Percentiles rank a stretch among this genome's conserved stretches.
These are phyloP conservation scores for Caenorhabditis angaria DNA, from an alignment of 2,888 invertebrate genomes.

Conservation along the genomic window DNA sequence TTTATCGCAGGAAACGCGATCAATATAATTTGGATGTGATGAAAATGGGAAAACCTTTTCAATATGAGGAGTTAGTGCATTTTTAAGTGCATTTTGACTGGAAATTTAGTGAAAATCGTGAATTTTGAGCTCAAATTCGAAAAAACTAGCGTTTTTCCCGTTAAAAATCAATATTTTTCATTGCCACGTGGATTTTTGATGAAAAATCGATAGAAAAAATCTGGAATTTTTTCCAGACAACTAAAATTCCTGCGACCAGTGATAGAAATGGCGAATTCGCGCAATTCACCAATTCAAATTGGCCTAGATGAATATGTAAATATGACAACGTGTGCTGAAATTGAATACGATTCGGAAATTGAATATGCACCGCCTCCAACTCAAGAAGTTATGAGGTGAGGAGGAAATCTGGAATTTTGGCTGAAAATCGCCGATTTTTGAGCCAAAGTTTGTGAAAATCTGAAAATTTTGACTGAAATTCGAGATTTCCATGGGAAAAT, in stretches of 20 bases:
- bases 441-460: neutral
- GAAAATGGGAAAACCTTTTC: constrained; percentile 15
- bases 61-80: constrained; percentile 20
- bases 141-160: too few relatives aligned
- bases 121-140: too few relatives aligned
- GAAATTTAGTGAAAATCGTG: too few relatives aligned
- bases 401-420: too few relatives aligned
- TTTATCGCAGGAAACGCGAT: constrained; percentile 28
- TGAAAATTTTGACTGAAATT: too few relatives aligned
- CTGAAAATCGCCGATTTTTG: too few relatives aligned
- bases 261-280: constrained; percentile 14
- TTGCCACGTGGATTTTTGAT: too few relatives aligned
- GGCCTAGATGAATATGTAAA: constrained; percentile 16
- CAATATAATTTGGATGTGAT: constrained; percentile 27
- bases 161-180: too few relatives aligned
- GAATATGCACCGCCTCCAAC: constrained; percentile 6
- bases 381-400: constrained; percentile 14
- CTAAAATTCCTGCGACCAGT: constrained; percentile 19
- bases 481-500: too few relatives aligned
- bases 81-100: too few relatives aligned
- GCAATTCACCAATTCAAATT: neutral
- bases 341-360: constrained; percentile 17
- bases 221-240: constrained; percentile 15
- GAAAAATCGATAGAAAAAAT: neutral
- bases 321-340: neutral